phyloP scores from a whole-genome alignment of 2,797 vertebrate species.

The Sebastolobus altivelis region DNA sequence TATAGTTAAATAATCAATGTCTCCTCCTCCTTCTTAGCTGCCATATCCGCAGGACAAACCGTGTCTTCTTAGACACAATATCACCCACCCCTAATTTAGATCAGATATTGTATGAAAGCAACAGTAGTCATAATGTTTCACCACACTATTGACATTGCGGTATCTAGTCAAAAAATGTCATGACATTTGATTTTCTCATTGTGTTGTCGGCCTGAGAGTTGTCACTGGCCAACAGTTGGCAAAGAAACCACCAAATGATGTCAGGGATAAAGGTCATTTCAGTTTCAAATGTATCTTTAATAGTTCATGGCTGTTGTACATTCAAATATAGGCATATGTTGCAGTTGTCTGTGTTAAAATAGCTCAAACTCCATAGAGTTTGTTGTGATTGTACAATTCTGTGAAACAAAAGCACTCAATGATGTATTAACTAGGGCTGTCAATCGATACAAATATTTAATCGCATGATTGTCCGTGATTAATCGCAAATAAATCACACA shows the following conservation, averaged over 20 bases:
- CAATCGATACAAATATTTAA: too few species aligned
- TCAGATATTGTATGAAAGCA: constrained; percentile 3
- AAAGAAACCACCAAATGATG: not conserved
- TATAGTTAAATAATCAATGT: not conserved
- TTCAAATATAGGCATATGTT: not conserved
- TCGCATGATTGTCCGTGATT: too few species aligned
- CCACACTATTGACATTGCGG: constrained; percentile 6
- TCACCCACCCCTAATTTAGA: not conserved
- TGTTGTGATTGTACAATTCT: not conserved
- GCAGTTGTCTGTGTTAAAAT: not conserved
- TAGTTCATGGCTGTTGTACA: not conserved
- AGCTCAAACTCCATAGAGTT: not conserved
- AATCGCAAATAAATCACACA: too few species aligned
- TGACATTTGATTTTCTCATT: constrained; percentile 29
- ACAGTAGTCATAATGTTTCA: constrained; percentile 2
- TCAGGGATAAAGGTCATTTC: not conserved
- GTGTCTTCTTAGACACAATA: not conserved
- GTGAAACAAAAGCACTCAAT: not conserved
- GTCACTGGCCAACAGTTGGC: not conserved
- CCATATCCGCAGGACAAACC: not conserved
- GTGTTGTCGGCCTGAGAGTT: not conserved
- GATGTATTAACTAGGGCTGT: too few species aligned
- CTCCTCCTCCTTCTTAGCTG: not conserved
- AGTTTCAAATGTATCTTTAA: not conserved
- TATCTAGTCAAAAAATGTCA: constrained; percentile 21